These are phyloP conservation scores for Platanista minor DNA, from an alignment of 2,113 vertebrate genomes.

Conservation along the genomic window DNA sequence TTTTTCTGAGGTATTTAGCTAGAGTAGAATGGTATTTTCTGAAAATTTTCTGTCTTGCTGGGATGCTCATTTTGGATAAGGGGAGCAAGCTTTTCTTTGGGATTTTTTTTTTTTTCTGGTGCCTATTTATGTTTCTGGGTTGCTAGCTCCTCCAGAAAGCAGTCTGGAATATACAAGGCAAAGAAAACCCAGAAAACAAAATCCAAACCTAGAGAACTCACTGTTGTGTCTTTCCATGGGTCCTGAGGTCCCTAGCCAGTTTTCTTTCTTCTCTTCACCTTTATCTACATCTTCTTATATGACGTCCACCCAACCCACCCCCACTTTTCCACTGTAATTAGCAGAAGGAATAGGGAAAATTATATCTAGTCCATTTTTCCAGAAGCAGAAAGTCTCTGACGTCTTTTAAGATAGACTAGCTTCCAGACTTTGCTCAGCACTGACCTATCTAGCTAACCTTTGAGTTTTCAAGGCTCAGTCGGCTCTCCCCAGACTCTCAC, in stretches of 20 bases:
- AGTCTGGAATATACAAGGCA: neutral
- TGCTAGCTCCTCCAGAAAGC: neutral
- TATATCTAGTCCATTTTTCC: neutral
- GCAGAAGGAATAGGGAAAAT: neutral
- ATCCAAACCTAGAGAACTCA: neutral
- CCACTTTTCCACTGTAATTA: neutral
- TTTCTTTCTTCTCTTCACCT: neutral
- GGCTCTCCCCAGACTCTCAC: neutral
- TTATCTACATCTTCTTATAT: neutral
- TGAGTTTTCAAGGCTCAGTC: neutral
- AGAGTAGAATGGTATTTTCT: neutral
- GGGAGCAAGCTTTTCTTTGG: neutral
- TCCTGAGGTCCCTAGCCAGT: neutral
- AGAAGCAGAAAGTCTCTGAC: neutral
- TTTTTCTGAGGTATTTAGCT: neutral
- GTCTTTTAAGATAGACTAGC: neutral
- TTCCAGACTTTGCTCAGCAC: neutral
- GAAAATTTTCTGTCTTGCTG: neutral
- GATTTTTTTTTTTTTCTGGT: neutral
- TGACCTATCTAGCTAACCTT: neutral
- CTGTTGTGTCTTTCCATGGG: neutral
- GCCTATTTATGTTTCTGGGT: neutral
- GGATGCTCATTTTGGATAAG: neutral
- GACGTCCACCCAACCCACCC: neutral
- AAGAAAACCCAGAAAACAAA: neutral